Evolutionary conservation across 2,113 vertebrate species (phyloP).

Genomic region (Nesospiza acunhae): DNA sequence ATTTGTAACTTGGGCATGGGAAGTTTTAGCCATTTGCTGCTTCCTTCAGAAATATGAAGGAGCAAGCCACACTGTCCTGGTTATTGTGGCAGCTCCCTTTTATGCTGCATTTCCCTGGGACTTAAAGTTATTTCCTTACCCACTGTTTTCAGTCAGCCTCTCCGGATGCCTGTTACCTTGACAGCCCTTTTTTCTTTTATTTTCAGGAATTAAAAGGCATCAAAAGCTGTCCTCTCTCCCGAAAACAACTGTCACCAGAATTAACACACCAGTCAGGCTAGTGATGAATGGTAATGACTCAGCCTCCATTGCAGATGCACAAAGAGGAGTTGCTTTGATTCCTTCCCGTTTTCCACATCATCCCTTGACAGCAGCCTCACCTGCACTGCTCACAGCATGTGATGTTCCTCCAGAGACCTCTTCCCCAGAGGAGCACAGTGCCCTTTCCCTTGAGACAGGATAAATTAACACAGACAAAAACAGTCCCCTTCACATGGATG

Average conservation of each 20-base stretch:
- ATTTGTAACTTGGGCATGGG: neutral
- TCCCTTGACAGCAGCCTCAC: neutral
- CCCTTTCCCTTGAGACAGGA: neutral
- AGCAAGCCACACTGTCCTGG: neutral
- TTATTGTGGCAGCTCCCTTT: conserved; percentile 36
- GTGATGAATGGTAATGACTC: conserved; percentile 37
- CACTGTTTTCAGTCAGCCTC: conserved; percentile 9
- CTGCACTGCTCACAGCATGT: neutral
- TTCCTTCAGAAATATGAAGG: neutral
- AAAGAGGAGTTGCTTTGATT: conserved; percentile 46
- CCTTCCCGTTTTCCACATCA: neutral
- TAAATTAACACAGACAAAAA: neutral
- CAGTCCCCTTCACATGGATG: neutral
- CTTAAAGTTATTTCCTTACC: conserved; percentile 46
- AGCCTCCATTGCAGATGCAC: conserved; percentile 11
- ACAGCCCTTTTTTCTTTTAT: conserved; percentile 44
- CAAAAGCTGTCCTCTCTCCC: conserved; percentile 34
- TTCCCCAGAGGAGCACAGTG: neutral
- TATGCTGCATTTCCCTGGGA: conserved; percentile 23
- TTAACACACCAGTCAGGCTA: conserved; percentile 2
- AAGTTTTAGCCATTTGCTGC: neutral
- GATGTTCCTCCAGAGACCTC: neutral
- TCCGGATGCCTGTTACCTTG: conserved; percentile 48
- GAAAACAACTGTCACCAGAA: conserved; percentile 57
- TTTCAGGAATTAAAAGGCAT: conserved; percentile 47